Conservation (phyloP, 2,113 vertebrate genomes). For the Mormyrus lacerda region DNA sequence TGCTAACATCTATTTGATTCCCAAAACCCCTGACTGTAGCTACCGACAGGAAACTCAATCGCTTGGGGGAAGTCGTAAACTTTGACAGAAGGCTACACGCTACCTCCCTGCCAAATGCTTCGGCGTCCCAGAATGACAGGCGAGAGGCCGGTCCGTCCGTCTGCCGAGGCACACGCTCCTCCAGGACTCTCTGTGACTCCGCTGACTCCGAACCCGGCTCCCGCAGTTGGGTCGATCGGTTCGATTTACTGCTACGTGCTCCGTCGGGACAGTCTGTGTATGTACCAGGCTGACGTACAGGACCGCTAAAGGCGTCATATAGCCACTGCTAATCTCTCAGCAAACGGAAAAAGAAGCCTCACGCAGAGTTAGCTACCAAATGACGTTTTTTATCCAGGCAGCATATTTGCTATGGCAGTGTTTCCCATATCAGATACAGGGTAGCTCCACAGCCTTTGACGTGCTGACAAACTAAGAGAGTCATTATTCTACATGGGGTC, state of each 20-base stretch:
- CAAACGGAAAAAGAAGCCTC: background rate
- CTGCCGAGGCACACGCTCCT: background rate
- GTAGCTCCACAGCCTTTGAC: background rate
- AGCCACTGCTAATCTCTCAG: background rate
- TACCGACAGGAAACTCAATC: background rate
- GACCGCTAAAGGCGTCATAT: background rate
- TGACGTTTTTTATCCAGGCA: background rate
- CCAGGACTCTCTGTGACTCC: background rate
- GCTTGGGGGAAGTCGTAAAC: slow-evolving; percentile 7
- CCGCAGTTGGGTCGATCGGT: background rate
- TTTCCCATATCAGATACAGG: background rate
- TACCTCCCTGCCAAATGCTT: background rate
- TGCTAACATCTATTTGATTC: background rate
- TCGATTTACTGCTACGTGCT: background rate
- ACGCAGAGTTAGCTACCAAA: background rate
- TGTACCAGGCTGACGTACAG: background rate
- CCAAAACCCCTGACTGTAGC: background rate
- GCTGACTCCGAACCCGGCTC: background rate
- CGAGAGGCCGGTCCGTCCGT: background rate
- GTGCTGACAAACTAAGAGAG: background rate
- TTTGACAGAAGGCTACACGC: slow-evolving; percentile 9
- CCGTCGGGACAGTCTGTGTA: background rate
- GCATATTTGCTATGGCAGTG: background rate
- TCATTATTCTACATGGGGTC: background rate
- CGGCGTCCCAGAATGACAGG: background rate